Evolutionary conservation across 2,113 vertebrate genomes (phyloP), one percentile per base, ranked within the genome.

Genomic region (Myxocyprinus asiaticus): DNA sequence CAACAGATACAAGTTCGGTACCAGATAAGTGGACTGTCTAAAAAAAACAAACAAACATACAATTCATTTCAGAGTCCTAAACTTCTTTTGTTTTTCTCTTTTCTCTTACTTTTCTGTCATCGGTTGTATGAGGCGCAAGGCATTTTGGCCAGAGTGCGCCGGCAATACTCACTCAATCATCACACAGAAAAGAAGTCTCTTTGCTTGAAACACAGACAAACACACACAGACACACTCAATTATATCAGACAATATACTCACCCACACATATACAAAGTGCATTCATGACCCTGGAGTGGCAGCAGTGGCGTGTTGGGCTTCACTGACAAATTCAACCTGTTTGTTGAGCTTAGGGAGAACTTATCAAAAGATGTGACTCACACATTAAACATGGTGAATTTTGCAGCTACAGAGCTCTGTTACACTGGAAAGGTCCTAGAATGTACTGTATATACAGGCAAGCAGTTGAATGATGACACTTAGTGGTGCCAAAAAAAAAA

Each of bases 101-200:
- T 71, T 77, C 14, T 50, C 62, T 66, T 73, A 72, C 56, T 77
- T 81, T 86, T 82, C 83, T 80, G 77, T 74, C 80, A 84, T 82
- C 77, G 43, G 62, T 82, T 80, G 55, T 77, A 85, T 79, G 88
- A 90, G 88, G 90, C 90, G 80, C 86, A 81, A 90, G 87, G 88
- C 89, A 85, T 89, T 55, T 84, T 86, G 85, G 55, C 83, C 88
- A 81, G 84, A 84, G 83, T 81, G 82, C 87, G 82, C 87, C 84
- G 85, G 78, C 70, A 72, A 71, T 50, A 78, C 50, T 58, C 61
- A n/a, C n/a, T 58, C 62, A 67, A 50, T 50, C 51, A 70, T 64
- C 78, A 67, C 58, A 59, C 77, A 76, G 72, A 85, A 85, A 81
- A 76, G 72, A 44, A 71, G 66, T 77, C 78, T 67, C 8, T 33